Evolutionary conservation across 2,888 invertebrate species (phyloP), one percentile per base, ranked within the genome.

Genomic region (Caenorhabditis virilis): DNA sequence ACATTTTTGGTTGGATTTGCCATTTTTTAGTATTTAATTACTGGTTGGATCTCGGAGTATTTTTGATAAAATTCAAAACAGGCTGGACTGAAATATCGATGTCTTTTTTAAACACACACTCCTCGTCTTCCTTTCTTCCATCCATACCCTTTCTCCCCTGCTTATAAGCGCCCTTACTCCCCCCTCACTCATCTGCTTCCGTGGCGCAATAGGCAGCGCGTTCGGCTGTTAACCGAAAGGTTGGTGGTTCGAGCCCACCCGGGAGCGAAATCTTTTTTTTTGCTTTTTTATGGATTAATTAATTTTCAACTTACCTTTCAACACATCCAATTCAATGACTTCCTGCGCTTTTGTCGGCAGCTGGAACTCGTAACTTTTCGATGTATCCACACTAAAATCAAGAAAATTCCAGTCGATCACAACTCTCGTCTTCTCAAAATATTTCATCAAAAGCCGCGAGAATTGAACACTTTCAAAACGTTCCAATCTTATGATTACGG

Each of bases 191-290:
- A n/a, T n/a, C n/a, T 51, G 73, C 73, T 73, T 70, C 70, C 70
- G 73, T 73, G 73, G 73, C 73, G 73, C 73, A 73, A 73, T 73
- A 68, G 73, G 73, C 70, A 78, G 78, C 78, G 78, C 78, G 78
- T 78, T 78, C 78, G 78, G 78, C 78, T 78, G 78, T 78, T 78
- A 78, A 78, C 78, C 78, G 78, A 78, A 78, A 78, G 78, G 78
- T 78, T 77, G 78, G 77, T 78, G 78, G 78, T 78, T 78, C 78
- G 71, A 78, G 74, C 74, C 78, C 78, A 78, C 77, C 78, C 78
- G 74, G 77, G 76, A 74, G 76, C 69, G 74, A 67, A 67, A 54
- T 22, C 36, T 56, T 69, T 62, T 63, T 35, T n/a, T n/a, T n/a
- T n/a, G n/a, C n/a, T n/a, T n/a, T n/a, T n/a, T n/a, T n/a, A n/a